A percentile compares a stretch with the other conserved stretches of the same genome.
Conservation (phyloP, 2,113 vertebrate genomes). For the Pedetes capensis region DNA sequence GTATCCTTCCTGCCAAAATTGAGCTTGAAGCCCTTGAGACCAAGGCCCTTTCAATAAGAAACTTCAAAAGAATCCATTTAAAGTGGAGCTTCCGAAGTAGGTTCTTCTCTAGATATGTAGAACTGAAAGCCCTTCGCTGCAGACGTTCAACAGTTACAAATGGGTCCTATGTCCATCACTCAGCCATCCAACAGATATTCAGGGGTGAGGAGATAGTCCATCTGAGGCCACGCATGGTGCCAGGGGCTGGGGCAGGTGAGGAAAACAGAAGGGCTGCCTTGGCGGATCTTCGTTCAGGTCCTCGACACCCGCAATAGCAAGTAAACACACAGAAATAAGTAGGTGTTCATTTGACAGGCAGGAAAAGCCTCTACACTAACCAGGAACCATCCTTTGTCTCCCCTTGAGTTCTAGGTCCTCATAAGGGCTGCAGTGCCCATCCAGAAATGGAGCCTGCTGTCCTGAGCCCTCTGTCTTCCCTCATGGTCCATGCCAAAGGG, state of each 20-base stretch:
- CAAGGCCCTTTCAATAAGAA: not conserved
- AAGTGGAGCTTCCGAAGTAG: not conserved
- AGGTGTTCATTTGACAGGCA: not conserved
- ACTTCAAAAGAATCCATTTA: conserved; percentile 15
- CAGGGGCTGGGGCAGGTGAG: not conserved
- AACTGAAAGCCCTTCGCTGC: not conserved
- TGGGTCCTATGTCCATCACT: rapidly evolving
- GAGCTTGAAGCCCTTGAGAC: conserved; percentile 26
- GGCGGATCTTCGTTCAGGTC: not conserved
- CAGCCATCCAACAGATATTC: not conserved
- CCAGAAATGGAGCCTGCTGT: not conserved
- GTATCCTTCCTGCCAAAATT: not conserved
- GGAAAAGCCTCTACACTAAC: not conserved
- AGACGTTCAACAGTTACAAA: not conserved
- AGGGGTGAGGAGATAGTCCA: not conserved
- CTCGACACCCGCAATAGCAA: not conserved
- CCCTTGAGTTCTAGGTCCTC: not conserved
- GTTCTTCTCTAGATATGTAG: not conserved
- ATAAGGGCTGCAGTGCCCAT: not conserved
- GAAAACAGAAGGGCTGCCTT: not conserved
- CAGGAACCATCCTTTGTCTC: no score
- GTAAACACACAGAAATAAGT: rapidly evolving
- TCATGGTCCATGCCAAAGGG: no score
- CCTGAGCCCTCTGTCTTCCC: not conserved
- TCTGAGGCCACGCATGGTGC: rapidly evolving